These are phyloP conservation scores for Galerucella pusilla DNA, from an alignment of 2,888 invertebrate genomes.

Conservation along the genomic window DNA sequence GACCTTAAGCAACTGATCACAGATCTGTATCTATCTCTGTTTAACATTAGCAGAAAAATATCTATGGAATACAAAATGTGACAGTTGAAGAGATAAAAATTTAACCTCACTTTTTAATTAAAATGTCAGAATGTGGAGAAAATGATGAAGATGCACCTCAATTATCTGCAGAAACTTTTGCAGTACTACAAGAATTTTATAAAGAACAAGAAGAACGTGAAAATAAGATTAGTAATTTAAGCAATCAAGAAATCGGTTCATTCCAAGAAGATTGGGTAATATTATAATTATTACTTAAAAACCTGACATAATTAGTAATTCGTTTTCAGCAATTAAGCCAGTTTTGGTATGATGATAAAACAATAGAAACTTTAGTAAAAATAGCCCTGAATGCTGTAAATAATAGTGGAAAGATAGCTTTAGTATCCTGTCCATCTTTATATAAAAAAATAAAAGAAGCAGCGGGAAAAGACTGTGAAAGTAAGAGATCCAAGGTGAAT, in stretches of 20 bases:
- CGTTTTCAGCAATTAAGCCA: constrained; percentile 90
- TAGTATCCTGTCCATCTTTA: constrained; percentile 90
- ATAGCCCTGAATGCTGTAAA: constrained; percentile 72
- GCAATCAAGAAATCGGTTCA: constrained; percentile 64
- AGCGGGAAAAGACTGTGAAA: constrained; percentile 53
- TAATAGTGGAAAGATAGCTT: constrained; percentile 75
- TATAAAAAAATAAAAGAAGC: constrained; percentile 75
- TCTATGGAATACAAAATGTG: not conserved
- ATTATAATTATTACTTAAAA: constrained; percentile 32
- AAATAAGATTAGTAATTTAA: constrained; percentile 64
- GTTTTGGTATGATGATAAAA: constrained; percentile 94
- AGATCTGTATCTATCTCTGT: not conserved
- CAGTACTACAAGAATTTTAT: constrained; percentile 82
- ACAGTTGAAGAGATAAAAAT: not conserved
- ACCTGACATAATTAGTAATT: not conserved
- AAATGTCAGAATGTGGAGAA: constrained; percentile 17
- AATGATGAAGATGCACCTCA: constrained; percentile 72
- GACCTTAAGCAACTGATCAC: constrained; percentile 23
- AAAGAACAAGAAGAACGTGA: constrained; percentile 75
- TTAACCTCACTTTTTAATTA: constrained; percentile 22
- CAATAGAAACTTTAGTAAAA: constrained; percentile 77
- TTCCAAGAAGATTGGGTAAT: constrained; percentile 88
- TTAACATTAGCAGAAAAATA: not conserved
- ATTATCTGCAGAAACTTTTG: constrained; percentile 77
- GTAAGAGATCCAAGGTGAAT: constrained; percentile 39